Conservation (phyloP, 2,113 vertebrate species). For the Opisthocomus hoazin region DNA sequence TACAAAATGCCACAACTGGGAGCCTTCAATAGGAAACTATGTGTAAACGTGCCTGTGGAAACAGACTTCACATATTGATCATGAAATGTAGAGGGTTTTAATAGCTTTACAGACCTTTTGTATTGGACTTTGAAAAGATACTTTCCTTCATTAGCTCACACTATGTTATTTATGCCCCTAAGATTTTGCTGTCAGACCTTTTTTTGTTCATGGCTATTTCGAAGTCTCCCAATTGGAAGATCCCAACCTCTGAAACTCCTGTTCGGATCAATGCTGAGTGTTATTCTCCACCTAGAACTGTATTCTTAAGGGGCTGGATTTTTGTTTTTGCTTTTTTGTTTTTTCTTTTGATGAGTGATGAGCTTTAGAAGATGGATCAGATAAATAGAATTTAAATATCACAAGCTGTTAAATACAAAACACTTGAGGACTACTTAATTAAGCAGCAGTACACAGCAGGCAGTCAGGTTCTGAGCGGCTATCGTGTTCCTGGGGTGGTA, state of each 20-base stretch:
- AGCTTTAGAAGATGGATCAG: neutral
- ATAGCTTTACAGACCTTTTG: neutral
- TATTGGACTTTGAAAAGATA: neutral
- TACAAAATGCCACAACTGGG: conserved; percentile 46
- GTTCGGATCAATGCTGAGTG: neutral
- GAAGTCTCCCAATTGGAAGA: neutral
- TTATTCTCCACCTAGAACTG: neutral
- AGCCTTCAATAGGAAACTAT: conserved; percentile 20
- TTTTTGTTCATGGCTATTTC: neutral
- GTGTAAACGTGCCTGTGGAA: conserved; percentile 51
- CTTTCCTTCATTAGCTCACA: neutral
- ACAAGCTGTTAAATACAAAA: conserved; percentile 25
- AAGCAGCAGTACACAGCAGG: neutral
- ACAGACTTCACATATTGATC: conserved; percentile 5
- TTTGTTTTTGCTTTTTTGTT: fast-evolving
- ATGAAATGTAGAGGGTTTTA: neutral
- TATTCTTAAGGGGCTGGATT: neutral
- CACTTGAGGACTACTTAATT: conserved; percentile 41
- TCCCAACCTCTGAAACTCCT: neutral
- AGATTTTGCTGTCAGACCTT: neutral
- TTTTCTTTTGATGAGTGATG: neutral
- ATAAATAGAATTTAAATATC: conserved; percentile 8
- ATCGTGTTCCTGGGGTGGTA: neutral
- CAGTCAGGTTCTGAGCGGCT: neutral
- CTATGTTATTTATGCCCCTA: neutral